Evolutionary conservation across 2,797 vertebrate genomes (phyloP).

Genomic region (Somateria mollissima): DNA sequence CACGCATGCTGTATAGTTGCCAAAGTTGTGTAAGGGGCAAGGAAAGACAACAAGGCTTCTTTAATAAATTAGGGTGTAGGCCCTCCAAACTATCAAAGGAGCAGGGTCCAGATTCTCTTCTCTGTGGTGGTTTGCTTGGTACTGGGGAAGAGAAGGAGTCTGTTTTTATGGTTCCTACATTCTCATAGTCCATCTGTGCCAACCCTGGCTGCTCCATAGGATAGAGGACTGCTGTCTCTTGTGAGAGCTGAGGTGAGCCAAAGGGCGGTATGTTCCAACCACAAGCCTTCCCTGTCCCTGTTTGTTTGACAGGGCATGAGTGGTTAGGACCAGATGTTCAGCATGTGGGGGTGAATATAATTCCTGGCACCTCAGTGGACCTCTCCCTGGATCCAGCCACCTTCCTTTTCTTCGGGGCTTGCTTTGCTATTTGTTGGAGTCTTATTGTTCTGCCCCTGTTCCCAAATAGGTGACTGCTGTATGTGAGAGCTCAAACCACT

Average conservation of each 20-base stretch:
- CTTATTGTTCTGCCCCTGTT: background rate
- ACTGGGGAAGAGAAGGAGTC: background rate
- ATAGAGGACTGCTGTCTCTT: background rate
- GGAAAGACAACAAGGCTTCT: background rate
- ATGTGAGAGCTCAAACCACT: background rate
- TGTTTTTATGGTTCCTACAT: background rate
- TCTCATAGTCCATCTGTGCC: background rate
- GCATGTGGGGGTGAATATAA: background rate
- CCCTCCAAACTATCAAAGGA: background rate
- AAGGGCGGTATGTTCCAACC: background rate
- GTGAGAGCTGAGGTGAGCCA: background rate
- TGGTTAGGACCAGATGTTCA: background rate
- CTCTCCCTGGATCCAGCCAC: background rate
- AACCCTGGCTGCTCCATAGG: background rate
- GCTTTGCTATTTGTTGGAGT: background rate
- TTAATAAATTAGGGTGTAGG: background rate
- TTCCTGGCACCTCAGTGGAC: background rate
- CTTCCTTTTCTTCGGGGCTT: background rate
- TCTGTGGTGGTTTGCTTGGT: background rate
- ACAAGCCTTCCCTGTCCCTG: background rate
- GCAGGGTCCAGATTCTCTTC: background rate
- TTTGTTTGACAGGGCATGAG: background rate
- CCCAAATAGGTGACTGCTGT: background rate
- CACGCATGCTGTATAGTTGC: rapidly evolving
- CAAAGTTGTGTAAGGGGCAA: background rate